Conservation (phyloP, 92 coral and sea anemone genomes). For the Parazoanthus swiftii region DNA sequence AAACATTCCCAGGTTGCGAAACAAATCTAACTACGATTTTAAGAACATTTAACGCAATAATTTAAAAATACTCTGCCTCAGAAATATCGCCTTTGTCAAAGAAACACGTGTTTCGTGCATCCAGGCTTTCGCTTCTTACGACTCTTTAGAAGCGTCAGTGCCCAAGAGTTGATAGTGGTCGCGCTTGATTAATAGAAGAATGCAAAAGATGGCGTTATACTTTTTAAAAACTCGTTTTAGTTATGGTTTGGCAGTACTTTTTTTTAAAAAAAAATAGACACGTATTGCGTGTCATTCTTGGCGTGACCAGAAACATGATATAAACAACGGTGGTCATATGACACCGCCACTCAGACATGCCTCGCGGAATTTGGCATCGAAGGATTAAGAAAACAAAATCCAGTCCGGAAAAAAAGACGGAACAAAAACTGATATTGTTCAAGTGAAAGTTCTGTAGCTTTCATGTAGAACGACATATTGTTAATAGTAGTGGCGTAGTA, state of each 20-base stretch:
- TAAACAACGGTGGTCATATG: background rate
- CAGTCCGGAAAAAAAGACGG: background rate
- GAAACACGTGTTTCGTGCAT: no score
- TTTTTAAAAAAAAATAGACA: no score
- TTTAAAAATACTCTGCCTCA: no score
- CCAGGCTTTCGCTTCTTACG: background rate
- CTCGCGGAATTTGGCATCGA: background rate
- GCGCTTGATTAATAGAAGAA: background rate
- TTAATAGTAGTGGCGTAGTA: background rate
- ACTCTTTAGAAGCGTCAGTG: background rate
- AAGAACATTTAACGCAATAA: background rate
- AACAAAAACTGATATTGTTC: background rate
- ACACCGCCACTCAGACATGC: background rate
- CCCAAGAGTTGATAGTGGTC: background rate
- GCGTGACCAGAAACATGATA: background rate
- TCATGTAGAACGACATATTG: background rate
- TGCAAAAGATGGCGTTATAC: background rate
- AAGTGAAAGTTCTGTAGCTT: no score
- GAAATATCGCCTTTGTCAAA: background rate
- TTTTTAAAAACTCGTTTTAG: background rate
- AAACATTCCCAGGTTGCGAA: background rate
- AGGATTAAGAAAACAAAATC: background rate
- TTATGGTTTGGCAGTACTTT: background rate
- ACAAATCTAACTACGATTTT: no score
- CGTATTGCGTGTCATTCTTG: constrained; percentile 1